Evolutionary conservation across 2,797 vertebrate genomes (phyloP).

Genomic region (Neosalanx taihuensis): DNA sequence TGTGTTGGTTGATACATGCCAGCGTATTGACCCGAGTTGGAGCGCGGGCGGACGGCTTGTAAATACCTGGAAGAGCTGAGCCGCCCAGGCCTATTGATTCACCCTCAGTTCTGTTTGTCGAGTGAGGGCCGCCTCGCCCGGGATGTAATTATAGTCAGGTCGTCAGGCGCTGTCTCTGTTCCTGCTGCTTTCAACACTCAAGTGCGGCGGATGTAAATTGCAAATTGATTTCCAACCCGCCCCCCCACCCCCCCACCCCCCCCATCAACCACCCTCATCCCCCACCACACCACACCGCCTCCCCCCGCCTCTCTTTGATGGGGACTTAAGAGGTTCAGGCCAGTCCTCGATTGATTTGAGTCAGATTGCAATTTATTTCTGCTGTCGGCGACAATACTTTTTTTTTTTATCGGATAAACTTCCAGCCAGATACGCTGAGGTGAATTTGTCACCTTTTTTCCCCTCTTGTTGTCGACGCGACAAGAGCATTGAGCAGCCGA

Average conservation of each 20-base stretch:
- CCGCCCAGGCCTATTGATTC: constrained; percentile 57
- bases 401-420: constrained; percentile 69
- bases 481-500: no score
- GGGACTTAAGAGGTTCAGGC: constrained; percentile 76
- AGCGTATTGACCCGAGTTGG: constrained; percentile 39
- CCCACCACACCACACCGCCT: no score
- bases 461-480: constrained; percentile 34
- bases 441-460: constrained; percentile 45
- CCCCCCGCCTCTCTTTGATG: constrained; percentile 67
- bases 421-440: constrained; percentile 35
- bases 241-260: not conserved
- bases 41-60: constrained; percentile 43
- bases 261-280: no score
- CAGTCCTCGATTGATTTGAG: constrained; percentile 72
- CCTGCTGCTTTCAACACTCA: constrained; percentile 69
- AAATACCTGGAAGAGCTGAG: constrained; percentile 35
- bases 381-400: constrained; percentile 74
- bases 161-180: constrained; percentile 60
- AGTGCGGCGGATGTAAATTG: constrained; percentile 75
- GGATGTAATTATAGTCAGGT: constrained; percentile 68
- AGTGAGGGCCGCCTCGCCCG: constrained; percentile 35
- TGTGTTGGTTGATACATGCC: constrained; percentile 49
- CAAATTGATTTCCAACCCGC: constrained; percentile 74
- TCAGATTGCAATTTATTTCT: constrained; percentile 75
- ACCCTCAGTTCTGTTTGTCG: constrained; percentile 50